Conservation (phyloP, 2,888 invertebrate species). For the Agonum fuliginosum region DNA sequence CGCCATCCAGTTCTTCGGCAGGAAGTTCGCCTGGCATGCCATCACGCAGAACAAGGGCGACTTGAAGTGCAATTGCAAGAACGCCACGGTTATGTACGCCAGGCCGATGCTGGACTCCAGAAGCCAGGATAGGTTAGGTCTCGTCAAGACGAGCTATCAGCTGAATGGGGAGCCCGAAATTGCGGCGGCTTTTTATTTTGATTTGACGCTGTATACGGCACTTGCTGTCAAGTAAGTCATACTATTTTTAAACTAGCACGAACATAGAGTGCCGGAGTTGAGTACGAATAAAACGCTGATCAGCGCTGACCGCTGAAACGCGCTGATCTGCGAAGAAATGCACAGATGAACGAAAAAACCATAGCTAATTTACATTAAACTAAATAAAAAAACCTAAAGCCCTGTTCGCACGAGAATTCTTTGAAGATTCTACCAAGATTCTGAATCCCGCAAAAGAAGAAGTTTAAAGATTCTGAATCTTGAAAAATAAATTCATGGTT, state of each 20-base stretch:
- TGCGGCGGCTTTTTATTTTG: constrained; percentile 91
- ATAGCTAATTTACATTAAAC: too few species aligned
- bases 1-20: constrained; percentile 84
- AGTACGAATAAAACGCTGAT: too few species aligned
- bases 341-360: too few species aligned
- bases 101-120: constrained; percentile 82
- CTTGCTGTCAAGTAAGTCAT: constrained; percentile 83
- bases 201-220: constrained; percentile 84
- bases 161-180: constrained; percentile 84
- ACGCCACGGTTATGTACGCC: constrained; percentile 85
- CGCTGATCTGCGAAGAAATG: too few species aligned
- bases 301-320: too few species aligned
- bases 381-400: too few species aligned
- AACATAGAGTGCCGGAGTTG: neutral
- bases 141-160: constrained; percentile 83
- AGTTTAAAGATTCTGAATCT: too few species aligned
- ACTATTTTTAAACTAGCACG: too few species aligned
- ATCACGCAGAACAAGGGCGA: constrained; percentile 85
- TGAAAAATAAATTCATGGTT: too few species aligned
- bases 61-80: constrained; percentile 83
- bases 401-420: too few species aligned
- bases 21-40: constrained; percentile 92
- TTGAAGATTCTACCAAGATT: too few species aligned
- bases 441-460: too few species aligned
- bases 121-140: constrained; percentile 82